Percentiles rank a stretch among this genome's conserved stretches.
Evolutionary conservation across 1,140 invertebrate genomes (phyloP).

Genomic region (Drosophila lacertosa): DNA sequence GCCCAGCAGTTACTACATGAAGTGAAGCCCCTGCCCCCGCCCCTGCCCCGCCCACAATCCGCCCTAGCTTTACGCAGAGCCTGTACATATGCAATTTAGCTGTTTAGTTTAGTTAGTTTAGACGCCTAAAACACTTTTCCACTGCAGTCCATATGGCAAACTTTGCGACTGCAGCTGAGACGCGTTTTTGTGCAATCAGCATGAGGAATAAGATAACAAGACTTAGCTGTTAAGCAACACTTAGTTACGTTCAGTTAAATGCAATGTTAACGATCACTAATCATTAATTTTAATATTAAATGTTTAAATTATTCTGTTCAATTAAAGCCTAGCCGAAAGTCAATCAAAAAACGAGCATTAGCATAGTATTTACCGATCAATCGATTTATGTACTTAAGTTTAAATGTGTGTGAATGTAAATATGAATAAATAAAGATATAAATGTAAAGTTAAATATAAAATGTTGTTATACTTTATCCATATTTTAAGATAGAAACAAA

Average conservation of each 20-base stretch:
- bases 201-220: too few relatives aligned
- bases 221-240: slow-evolving; percentile 34
- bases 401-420: slow-evolving; percentile 58
- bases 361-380: slow-evolving; percentile 38
- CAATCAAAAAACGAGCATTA: slow-evolving; percentile 42
- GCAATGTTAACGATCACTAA: slow-evolving; percentile 67
- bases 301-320: slow-evolving; percentile 63
- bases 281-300: slow-evolving; percentile 67
- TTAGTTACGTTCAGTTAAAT: slow-evolving; percentile 30
- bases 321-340: slow-evolving; percentile 26
- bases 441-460: slow-evolving; percentile 19
- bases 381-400: slow-evolving; percentile 37
- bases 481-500: too few relatives aligned
- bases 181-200: slow-evolving; percentile 56
- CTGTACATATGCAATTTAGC: slow-evolving; percentile 68
- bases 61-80: slow-evolving; percentile 8
- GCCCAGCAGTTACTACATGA: slow-evolving; percentile 83
- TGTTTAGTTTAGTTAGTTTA: slow-evolving; percentile 19
- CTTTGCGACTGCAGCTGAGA: slow-evolving; percentile 70
- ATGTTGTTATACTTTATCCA: too few relatives aligned
- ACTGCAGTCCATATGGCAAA: slow-evolving; percentile 57
- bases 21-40: slow-evolving; percentile 43
- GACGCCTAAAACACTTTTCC: slow-evolving; percentile 69
- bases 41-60: slow-evolving; percentile 12
- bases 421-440: slow-evolving; percentile 44